A percentile compares a stretch with the other conserved stretches of the same genome.
phyloP scores from a whole-genome alignment of 2,888 invertebrate genomes.

The Scrobipalpa atriplicella region DNA sequence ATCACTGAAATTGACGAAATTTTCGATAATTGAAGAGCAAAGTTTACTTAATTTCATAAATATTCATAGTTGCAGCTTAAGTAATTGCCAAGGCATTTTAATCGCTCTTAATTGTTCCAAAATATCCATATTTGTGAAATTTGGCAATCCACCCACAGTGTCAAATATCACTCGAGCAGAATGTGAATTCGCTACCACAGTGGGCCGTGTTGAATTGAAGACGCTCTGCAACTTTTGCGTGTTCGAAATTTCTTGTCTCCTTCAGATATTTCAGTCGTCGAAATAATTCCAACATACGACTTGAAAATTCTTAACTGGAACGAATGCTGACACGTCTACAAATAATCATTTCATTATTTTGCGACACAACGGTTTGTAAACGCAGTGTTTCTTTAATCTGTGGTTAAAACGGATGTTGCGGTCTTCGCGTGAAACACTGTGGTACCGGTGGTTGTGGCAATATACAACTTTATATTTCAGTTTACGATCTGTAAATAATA shows the following conservation, averaged over 20 bases:
- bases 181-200: too few species aligned
- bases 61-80: not conserved
- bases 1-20: slow-evolving; percentile 7
- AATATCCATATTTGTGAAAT: too few species aligned
- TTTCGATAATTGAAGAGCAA: slow-evolving; percentile 26
- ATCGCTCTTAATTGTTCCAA: not conserved
- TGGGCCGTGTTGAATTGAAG: too few species aligned
- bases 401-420: slow-evolving; percentile 36
- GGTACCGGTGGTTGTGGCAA: slow-evolving; percentile 4
- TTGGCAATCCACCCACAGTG: too few species aligned
- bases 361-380: slow-evolving; percentile 9
- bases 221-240: too few species aligned
- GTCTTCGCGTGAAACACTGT: slow-evolving; percentile 41
- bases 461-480: slow-evolving; percentile 16
- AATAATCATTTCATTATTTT: slow-evolving; percentile 13
- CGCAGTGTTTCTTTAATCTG: slow-evolving; percentile 8
- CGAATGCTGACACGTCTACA: slow-evolving; percentile 9
- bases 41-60: slow-evolving; percentile 6
- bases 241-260: too few species aligned
- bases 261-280: not conserved
- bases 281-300: not conserved
- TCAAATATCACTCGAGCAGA: too few species aligned
- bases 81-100: not conserved
- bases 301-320: not conserved
- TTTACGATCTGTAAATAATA: slow-evolving; percentile 14